Evolutionary conservation across 2,113 vertebrate genomes (phyloP), one percentile per base, ranked within the genome.

Genomic region (Salvelinus alpinus): DNA sequence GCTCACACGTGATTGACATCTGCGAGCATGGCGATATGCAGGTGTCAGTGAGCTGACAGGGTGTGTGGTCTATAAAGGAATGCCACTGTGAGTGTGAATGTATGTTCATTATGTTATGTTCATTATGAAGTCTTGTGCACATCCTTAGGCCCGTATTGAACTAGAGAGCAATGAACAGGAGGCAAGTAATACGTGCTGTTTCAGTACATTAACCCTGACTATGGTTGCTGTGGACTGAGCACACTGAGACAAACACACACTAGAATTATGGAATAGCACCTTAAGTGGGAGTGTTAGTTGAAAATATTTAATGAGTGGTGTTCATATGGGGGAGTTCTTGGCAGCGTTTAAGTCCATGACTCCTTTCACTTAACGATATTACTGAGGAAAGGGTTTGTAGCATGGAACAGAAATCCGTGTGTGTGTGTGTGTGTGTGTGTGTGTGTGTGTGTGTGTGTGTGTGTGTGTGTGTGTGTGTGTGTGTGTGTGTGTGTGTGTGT

Each of bases 311-410:
- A 88, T 72, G 74, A 72, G 73, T 5, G 70, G 48, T 82, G 80
- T 85, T 88, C 88, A 87, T 89, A 87, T 84, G 78, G 60, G 78
- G 57, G 78, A 67, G 70, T 82, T 76, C 72, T 87, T 88, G 80
- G 83, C 87, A 87, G 72, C 0, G 57, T 67, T 71, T 72, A 11
- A 38, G 34, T 75, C 71, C 75, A 80, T 80, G 84, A 86, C 80
- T 87, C 78, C 80, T 82, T 83, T 88, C 84, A 73, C 80, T 86
- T 51, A 68, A 34, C 80, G 73, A 75, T 81, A 84, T 90, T 85
- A 74, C 82, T 88, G 80, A 65, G 82, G 82, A 89, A 90, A 90
- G 76, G 84, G 64, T 86, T 84, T 79, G 69, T 72, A 72, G 73
- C 67, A 48, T 67, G 68, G 70, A 85, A 70, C 82, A 86, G 79